A percentile compares a stretch with the other conserved stretches of the same genome.
These are phyloP conservation scores for Geodia barretti DNA, from an alignment of 37 sponge, comb jelly and placozoan species.

Conservation along the genomic window DNA sequence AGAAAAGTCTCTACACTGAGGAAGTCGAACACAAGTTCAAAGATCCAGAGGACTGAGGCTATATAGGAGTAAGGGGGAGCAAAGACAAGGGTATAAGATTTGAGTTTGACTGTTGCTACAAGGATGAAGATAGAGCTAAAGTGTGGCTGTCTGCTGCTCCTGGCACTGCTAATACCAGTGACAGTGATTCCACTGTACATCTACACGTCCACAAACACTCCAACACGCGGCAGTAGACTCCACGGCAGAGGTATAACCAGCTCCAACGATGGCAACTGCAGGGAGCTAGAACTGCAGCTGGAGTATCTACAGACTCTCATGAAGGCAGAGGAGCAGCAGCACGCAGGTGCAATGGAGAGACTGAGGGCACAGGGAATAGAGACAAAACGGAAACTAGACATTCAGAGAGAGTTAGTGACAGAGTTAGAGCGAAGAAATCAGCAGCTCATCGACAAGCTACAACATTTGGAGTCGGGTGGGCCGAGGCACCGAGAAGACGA, in stretches of 20 bases:
- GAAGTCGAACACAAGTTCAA: too few species aligned
- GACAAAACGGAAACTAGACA: slow-evolving; percentile 30
- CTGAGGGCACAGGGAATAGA: slow-evolving; percentile 38
- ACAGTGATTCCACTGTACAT: background rate
- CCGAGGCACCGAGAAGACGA: slow-evolving; percentile 31
- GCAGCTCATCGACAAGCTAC: slow-evolving; percentile 57
- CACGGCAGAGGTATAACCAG: slow-evolving; percentile 10
- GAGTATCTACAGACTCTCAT: slow-evolving; percentile 32
- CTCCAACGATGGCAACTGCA: slow-evolving; percentile 7
- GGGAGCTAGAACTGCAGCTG: slow-evolving; percentile 21
- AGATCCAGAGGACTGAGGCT: too few species aligned
- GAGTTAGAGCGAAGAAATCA: slow-evolving; percentile 61
- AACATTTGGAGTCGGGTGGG: slow-evolving; percentile 22
- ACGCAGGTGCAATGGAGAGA: slow-evolving; percentile 21
- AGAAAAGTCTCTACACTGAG: too few species aligned
- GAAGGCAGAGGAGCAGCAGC: slow-evolving; percentile 27
- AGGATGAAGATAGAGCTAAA: slow-evolving; percentile 14
- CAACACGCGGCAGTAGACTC: background rate
- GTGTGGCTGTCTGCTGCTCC: background rate
- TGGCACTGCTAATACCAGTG: background rate
- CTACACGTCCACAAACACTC: background rate
- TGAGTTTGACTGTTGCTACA: too few species aligned
- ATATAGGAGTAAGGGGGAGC: too few species aligned
- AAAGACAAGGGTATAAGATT: too few species aligned
- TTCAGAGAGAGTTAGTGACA: slow-evolving; percentile 21